Conservation (phyloP, 2,888 invertebrate genomes). For the Conus canariensis region DNA sequence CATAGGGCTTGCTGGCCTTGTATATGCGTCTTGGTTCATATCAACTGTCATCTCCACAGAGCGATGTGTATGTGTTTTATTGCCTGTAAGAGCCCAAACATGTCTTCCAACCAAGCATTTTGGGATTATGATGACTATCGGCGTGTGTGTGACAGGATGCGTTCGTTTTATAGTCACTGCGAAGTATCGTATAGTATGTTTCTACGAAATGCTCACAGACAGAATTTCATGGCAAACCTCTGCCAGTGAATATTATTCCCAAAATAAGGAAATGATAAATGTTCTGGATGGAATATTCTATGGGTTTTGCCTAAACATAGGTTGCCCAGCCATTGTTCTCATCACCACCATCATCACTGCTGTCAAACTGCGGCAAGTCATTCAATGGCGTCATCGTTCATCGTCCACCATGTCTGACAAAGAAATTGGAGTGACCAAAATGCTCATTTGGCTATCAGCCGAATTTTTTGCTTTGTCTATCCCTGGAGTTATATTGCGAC, state of each 20-base stretch:
- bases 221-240: background rate
- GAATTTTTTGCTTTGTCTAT: constrained; percentile 34
- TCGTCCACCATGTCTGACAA: constrained; percentile 19
- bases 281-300: constrained; percentile 7
- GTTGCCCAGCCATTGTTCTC: constrained; percentile 10
- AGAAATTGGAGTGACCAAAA: constrained; percentile 36
- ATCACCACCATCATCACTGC: constrained; percentile 36
- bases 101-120: constrained; percentile 8
- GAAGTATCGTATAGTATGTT: constrained; percentile 2
- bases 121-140: background rate
- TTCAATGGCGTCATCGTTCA: background rate
- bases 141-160: background rate
- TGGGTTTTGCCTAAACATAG: constrained; percentile 1
- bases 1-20: constrained; percentile 16
- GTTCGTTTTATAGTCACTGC: constrained; percentile 22
- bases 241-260: constrained; percentile 19
- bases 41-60: constrained; percentile 31
- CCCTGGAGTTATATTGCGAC: background rate
- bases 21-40: constrained; percentile 20
- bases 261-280: background rate
- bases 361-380: background rate
- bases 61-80: constrained; percentile 35
- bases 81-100: constrained; percentile 20
- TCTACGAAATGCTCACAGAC: background rate
- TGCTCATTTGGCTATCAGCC: constrained; percentile 19